Evolutionary conservation across 2,797 vertebrate species (phyloP), one percentile per base, ranked within the genome.

Genomic region (Bradypus variegatus): DNA sequence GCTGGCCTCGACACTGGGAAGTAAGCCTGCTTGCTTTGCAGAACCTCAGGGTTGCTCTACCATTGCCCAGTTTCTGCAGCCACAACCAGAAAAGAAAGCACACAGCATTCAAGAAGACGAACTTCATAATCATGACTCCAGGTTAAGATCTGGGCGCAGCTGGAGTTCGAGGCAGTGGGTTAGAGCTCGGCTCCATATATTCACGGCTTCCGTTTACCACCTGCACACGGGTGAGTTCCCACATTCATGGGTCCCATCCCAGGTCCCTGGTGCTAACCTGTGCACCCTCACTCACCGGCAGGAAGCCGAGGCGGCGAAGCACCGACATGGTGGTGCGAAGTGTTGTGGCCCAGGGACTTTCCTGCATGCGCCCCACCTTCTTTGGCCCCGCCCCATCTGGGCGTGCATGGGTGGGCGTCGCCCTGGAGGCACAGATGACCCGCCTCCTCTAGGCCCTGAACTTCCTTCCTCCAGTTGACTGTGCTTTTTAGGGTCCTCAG

Each of bases 271-370:
- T 1, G 21, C 19, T 8, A 58, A 58, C 76, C 60, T 33, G 48
- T 6, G 38, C 33, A 2, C 19, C 15, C 33, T 25, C 19, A 60
- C 87, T 91, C 55, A 75, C 73, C 38, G 3, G 1, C 19, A 48
- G 48, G 36, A 48, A 48, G 3, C 82, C 7, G 6, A 91, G 55
- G 2, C 23, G 0, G 36, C 73, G 29, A 48, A 88, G 48, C 0
- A 25, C 64, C 0, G 3, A 55, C 64, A 8, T 3, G 0, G 25
- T 2, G 0, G 14, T 16, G 4, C 2, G 36, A 1, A 3, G 21
- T 0, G 3, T 6, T 5, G 2, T 6, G 3, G 3, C 5, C 23
- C 0, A 0, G 16, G 4, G 0, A n/a, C n/a, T 7, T 67, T 45
- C 41, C 4, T 1, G 21, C 23, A 27, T 8, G 23, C 6, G 2